Evolutionary conservation across 1,140 invertebrate species (phyloP).

Genomic region (Heterodera schachtii): DNA sequence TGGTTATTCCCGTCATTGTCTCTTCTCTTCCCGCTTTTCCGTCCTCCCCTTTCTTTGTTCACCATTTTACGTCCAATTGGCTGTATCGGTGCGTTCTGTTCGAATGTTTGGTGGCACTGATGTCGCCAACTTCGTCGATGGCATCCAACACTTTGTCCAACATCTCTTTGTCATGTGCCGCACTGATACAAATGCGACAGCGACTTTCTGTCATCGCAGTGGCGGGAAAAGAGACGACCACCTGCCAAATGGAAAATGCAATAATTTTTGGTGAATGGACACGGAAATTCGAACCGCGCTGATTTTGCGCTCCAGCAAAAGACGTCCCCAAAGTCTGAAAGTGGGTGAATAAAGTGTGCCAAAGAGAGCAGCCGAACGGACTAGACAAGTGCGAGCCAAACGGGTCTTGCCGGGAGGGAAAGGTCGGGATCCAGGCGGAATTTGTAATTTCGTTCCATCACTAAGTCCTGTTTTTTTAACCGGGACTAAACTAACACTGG

Average conservation of each 20-base stretch:
- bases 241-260: conserved; percentile 63
- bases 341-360: not conserved
- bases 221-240: conserved; percentile 96
- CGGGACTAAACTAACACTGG: too few relatives aligned
- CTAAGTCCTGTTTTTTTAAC: too few relatives aligned
- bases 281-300: conserved; percentile 73
- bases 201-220: conserved; percentile 81
- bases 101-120: conserved; percentile 61
- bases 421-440: too few relatives aligned
- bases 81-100: conserved; percentile 54
- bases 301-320: conserved; percentile 79
- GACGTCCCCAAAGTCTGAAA: conserved; percentile 77
- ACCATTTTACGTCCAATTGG: conserved; percentile 60
- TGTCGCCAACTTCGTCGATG: conserved; percentile 56
- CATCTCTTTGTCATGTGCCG: conserved; percentile 91
- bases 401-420: too few relatives aligned
- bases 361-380: too few relatives aligned
- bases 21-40: not conserved
- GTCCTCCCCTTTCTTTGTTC: conserved; percentile 1
- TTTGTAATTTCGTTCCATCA: too few relatives aligned
- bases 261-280: not conserved
- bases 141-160: conserved; percentile 76
- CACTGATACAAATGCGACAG: conserved; percentile 89
- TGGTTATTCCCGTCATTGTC: too few relatives aligned
- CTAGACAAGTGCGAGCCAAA: too few relatives aligned